Percentiles rank a stretch among this genome's conserved stretches.
Evolutionary conservation across 2,113 vertebrate genomes (phyloP).

Genomic region (Rhadina sibilatrix): DNA sequence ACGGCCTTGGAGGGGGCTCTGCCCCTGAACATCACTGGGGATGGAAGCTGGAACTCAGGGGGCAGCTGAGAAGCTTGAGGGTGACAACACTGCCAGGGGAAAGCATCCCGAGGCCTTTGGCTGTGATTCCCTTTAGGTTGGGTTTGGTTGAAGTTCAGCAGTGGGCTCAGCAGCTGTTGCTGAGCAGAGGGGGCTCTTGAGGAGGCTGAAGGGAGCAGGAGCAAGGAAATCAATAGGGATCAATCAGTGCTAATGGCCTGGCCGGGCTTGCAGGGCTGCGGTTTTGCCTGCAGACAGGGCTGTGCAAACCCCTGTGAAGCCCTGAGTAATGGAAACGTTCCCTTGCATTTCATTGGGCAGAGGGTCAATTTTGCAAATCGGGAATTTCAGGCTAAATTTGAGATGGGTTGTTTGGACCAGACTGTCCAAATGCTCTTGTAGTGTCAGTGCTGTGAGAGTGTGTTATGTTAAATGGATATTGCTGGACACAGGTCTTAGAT

Average conservation of each 20-base stretch:
- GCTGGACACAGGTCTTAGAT: accelerated
- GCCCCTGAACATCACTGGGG: not conserved
- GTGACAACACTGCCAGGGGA: not conserved
- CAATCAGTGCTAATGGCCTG: not conserved
- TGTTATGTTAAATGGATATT: accelerated
- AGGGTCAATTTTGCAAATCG: not conserved
- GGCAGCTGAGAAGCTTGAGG: not conserved
- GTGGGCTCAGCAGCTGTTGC: not conserved
- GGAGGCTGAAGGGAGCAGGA: not conserved
- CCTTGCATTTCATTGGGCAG: not conserved
- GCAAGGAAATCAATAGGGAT: not conserved
- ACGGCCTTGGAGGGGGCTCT: accelerated
- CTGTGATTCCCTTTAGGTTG: not conserved
- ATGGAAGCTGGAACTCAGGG: accelerated
- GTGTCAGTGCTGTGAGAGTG: too few species aligned
- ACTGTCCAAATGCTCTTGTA: not conserved
- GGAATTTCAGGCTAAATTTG: not conserved
- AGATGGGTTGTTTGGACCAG: not conserved
- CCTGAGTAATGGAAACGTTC: not conserved
- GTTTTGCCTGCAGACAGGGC: not conserved
- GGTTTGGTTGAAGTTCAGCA: not conserved
- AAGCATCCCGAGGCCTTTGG: not conserved
- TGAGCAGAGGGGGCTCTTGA: not conserved
- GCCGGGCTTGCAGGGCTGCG: not conserved
- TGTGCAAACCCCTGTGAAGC: not conserved